Base-by-base conservation (phyloP, 2,113 vertebrate species). In the Amphilophus citrinellus region DNA sequence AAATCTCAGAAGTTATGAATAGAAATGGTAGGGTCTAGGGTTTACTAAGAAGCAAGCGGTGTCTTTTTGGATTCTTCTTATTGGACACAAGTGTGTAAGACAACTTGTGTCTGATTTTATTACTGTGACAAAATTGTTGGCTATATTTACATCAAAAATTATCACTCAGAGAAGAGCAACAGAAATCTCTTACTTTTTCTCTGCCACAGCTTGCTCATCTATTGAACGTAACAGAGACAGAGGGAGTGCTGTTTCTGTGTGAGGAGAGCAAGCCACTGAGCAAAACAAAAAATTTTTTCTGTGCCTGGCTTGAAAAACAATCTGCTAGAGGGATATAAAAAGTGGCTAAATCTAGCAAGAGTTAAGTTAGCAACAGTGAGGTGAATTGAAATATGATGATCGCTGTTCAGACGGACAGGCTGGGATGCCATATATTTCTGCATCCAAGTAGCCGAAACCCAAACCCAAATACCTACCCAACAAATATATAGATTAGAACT, bases 61-160 rank as follows among this genome's bases (percentile, higher is more conserved):
- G 27, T 32, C 17, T 1, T 73, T 20, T 17, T 35, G 10, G 18
- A 73, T 56, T 6, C 18, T 56, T 53, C 18, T 73, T 53, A 17
- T 17, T 14, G 17, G 17, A 53, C 15, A 53, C 17, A 53, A 53
- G 50, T 7, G 50, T 53, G 15, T 7, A 7, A 15, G 50, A 2
- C 22, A 71, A 32, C 66, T 30, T 3, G 2, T 56, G 44, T 0
- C 47, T 73, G 24, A 53, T 73, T 73, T 56, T 73, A 73, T 73
- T 56, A 73, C 47, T 32, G 44, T 15, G 0, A 73, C 17, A 56
- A 56, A 20, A 32, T 27, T 1, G 50, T 18, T 27, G 53, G 27
- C 68, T 73, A 35, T 56, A n/a, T 73, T 73, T 73, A 73, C 68
- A 56, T 73, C 7, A n/a, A n/a, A 56, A 56, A 35, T 35, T 10